phyloP scores from a whole-genome alignment of 2,797 vertebrate genomes.

The Champsocephalus gunnari region DNA sequence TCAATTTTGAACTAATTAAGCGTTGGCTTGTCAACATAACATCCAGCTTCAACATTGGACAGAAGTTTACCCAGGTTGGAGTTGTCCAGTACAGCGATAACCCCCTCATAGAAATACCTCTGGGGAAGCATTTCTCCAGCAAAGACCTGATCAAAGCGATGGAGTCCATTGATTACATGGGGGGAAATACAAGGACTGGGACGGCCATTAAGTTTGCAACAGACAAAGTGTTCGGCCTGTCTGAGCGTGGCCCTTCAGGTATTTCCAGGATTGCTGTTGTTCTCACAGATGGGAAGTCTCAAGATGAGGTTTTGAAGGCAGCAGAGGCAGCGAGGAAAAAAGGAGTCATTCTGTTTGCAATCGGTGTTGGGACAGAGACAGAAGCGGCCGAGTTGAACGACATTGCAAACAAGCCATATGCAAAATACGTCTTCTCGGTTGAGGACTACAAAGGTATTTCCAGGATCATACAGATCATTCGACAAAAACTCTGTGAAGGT shows the following conservation, averaged over 20 bases:
- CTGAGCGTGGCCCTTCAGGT: slow-evolving; percentile 87
- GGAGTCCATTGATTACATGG: slow-evolving; percentile 93
- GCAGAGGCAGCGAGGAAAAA: slow-evolving; percentile 94
- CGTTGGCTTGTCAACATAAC: slow-evolving; percentile 97
- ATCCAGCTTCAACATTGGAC: slow-evolving; percentile 94
- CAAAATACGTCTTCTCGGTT: slow-evolving; percentile 96
- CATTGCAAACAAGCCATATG: slow-evolving; percentile 96
- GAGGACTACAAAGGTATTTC: slow-evolving; percentile 97
- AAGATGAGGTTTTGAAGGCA: slow-evolving; percentile 93
- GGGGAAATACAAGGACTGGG: slow-evolving; percentile 96
- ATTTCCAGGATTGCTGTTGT: slow-evolving; percentile 96
- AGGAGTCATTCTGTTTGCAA: slow-evolving; percentile 95
- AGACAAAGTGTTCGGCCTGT: slow-evolving; percentile 93
- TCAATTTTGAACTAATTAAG: slow-evolving; percentile 98
- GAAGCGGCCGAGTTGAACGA: slow-evolving; percentile 91
- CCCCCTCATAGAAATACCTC: slow-evolving; percentile 93
- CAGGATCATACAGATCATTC: slow-evolving; percentile 96
- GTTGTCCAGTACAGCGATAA: slow-evolving; percentile 98
- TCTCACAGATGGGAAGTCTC: slow-evolving; percentile 97
- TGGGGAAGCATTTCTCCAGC: slow-evolving; percentile 88
- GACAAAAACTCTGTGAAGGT: slow-evolving; percentile 99
- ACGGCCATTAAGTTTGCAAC: slow-evolving; percentile 94
- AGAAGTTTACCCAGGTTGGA: slow-evolving; percentile 96
- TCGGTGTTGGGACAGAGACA: slow-evolving; percentile 93
- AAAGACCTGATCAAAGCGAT: slow-evolving; percentile 89